Percentiles rank a stretch among this genome's conserved stretches.
phyloP scores from a whole-genome alignment of 2,113 vertebrate genomes.

The Alces alces region DNA sequence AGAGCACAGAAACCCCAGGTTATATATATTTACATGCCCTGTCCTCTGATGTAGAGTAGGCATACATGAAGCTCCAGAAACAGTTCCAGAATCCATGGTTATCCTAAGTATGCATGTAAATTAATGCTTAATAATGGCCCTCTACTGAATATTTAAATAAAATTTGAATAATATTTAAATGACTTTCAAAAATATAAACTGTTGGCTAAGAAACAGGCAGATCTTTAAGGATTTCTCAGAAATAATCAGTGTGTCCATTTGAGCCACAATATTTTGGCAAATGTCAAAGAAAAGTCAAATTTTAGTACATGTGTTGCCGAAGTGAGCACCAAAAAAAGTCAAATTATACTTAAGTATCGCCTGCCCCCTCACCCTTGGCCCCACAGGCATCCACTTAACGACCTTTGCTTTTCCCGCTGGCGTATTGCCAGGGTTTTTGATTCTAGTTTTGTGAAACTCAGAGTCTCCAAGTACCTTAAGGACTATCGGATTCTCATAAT shows the following conservation, averaged over 20 bases:
- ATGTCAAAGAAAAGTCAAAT: slow-evolving; percentile 61
- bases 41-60: background rate
- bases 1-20: background rate
- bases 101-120: background rate
- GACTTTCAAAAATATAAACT: slow-evolving; percentile 33
- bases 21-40: background rate
- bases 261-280: slow-evolving; percentile 59
- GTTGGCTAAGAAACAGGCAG: background rate
- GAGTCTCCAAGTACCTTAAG: slow-evolving; percentile 53
- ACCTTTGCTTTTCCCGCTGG: slow-evolving; percentile 1
- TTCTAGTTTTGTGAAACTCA: slow-evolving; percentile 58
- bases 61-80: background rate
- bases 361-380: slow-evolving; percentile 22
- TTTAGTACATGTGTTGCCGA: background rate
- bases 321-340: background rate
- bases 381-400: background rate
- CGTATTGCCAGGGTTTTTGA: slow-evolving; percentile 38
- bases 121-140: background rate
- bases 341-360: slow-evolving; percentile 44
- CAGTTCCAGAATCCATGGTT: background rate
- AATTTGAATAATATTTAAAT: slow-evolving; percentile 58
- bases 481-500: slow-evolving; percentile 66
- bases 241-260: slow-evolving; percentile 7
- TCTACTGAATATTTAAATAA: slow-evolving; percentile 52
- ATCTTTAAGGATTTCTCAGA: slow-evolving; percentile 51